Base-by-base conservation (phyloP, 2,888 invertebrate genomes). In the Mesopsocus fuscifrons region DNA sequence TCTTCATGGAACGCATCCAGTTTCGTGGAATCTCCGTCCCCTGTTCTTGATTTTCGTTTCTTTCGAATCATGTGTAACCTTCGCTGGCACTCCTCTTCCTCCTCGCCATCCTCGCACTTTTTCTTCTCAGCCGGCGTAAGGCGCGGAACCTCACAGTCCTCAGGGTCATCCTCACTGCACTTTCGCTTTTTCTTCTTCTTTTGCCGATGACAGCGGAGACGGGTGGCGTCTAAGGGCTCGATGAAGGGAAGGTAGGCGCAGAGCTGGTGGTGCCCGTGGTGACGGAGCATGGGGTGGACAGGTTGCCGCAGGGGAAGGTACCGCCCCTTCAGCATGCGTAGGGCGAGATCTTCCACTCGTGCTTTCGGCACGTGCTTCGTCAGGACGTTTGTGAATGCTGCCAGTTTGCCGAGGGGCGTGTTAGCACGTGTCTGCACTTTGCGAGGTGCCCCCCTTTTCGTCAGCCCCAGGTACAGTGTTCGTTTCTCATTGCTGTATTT, bases 391-490 rank as follows among this genome's bases (percentile, higher is more conserved):
- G 80, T 78, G 60, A 82, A 82, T 18, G 72, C 71, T 45, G 80
- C 75, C 49, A 82, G 67, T 57, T 75, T 74, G 41, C 83, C 83
- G 49, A 84, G 67, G 50, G 72, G 67, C 49, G 75, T 66, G 53
- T 58, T 67, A 44, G 71, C 69, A 45, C 76, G 74, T 49, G 81
- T 69, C 64, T 77, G 76, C 49, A 80, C 75, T 54, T 75, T 73
- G 46, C 82, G 67, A 52, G 81, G 71, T 54, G 72, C 70, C 20
- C 84, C 84, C 49, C 69, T 65, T 51, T 74, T 72, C 62, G 80
- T 78, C 50, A 85, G 64, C 49, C 82, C 85, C 61, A 85, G 66
- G 65, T 78, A 85, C 51, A 73, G 63, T 41, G 79, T 78, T 45
- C 60, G 59, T 54, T 75, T 73, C 49, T 63, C 67, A 62, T 77